Base-by-base conservation (phyloP, 2,888 invertebrate species). In the Deilephila elpenor region DNA sequence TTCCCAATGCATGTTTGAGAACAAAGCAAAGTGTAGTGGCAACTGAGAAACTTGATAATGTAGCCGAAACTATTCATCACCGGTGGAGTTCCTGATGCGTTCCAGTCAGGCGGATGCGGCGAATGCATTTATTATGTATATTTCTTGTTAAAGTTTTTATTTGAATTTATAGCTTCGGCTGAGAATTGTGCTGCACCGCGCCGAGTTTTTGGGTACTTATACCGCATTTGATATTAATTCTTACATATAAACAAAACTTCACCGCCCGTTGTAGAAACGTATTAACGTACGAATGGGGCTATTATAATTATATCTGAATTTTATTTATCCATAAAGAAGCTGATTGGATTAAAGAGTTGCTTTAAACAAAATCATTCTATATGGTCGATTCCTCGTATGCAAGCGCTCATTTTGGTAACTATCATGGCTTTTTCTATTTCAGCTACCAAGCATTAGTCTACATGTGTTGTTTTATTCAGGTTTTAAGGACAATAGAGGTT, bases 1-100 rank as follows among this genome's bases (percentile, higher is more conserved):
- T 67, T 51, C 51, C 51, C 44, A 67, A 67, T 51, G 67, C 51
- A 67, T 67, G 67, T 67, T 67, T 67, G 44, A 67, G 25, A 67
- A 67, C 67, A 67, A 67, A 67, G 51, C 51, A 25, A 25, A 29
- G 3, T 29, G 17, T 20, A 51, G 25, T 67, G 67, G 67, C 44
- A 25, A 51, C 44, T 25, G 64, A n/a, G 17, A 51, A 67, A 60
- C 60, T 60, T 60, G 17, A 29, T 60, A 67, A 51, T 51, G 51
- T 51, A 51, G 44, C 44, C 25, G 25, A 25, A 64, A 67, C 67
- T 51, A 67, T 67, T 37, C 44, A 67, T 67, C 67, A 67, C 51
- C 4, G 17, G 51, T 44, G 25, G 51, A 67, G 64, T 44, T 60
- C 17, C 60, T 37, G 51, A 67, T 67, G 67, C 51, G 51, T 17